Evolutionary conservation across 2,113 vertebrate species (phyloP), one percentile per base, ranked within the genome.

Genomic region (Collichthys lucidus): DNA sequence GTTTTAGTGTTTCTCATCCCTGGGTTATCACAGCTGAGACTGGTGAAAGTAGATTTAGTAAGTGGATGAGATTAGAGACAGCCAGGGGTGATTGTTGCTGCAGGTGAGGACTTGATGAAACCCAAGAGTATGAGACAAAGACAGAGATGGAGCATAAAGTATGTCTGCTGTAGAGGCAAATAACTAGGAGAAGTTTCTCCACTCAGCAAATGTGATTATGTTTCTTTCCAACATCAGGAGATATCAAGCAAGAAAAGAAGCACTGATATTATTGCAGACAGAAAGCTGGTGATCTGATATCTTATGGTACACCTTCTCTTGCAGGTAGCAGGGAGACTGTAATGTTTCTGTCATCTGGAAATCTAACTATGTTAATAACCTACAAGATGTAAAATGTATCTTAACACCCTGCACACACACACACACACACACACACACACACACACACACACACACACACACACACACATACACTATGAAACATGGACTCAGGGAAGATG

Each of bases 21-120:
- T 26, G 44, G 47, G 44, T 11, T 19, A 49, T 50, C 46, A 59
- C 10, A 31, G 71, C 66, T 44, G 55, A 74, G 55, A 20, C 14
- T 35, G 44, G 19, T 70, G 47, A 61, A 53, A 74, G 64, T 42
- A 57, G 64, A 71, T 86, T 91, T 68, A 73, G 62, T 35, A 68
- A 49, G 53, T n/a, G 79, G 77, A 77, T 68, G 60, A 68, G 50
- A 88, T 87, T 77, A 85, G 29, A 70, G 62, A 87, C 29, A 70
- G 62, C 60, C 57, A 65, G 69, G 70, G 53, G 57, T 24, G 55
- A 52, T 62, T 77, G 77, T 74, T 22, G 29, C 69, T 74, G 63
- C 47, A 73, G 69, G 60, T 81, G 47, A 80, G 17, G 11, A 62
- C 64, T 56, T 65, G 29, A 74, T 73, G 74, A 74, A 85, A 68